These are phyloP conservation scores for Onthophagus sagittarius DNA, from an alignment of 2,888 invertebrate genomes.

Conservation along the genomic window DNA sequence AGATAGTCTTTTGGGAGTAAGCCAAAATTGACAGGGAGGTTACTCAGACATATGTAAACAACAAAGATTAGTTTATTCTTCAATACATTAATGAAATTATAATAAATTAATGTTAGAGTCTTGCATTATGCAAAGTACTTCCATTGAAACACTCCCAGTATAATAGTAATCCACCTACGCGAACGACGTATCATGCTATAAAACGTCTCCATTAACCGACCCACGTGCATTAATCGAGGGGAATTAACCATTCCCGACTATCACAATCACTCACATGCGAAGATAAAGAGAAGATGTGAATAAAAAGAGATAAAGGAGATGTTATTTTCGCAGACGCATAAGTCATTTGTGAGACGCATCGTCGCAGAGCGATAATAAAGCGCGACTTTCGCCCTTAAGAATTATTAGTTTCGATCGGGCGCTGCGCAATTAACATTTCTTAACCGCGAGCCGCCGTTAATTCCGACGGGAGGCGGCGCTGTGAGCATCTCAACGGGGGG, in stretches of 20 bases:
- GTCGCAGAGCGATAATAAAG: constrained; percentile 1
- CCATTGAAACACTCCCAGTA: not conserved
- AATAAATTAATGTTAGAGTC: not conserved
- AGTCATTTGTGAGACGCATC: not conserved
- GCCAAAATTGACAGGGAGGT: no score
- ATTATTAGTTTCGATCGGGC: constrained; percentile 11
- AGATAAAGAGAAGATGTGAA: not conserved
- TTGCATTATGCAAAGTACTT: not conserved
- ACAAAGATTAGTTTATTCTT: no score
- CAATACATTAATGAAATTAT: not conserved
- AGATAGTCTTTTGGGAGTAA: no score
- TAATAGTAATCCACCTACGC: not conserved
- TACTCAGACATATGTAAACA: no score
- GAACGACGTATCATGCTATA: not conserved
- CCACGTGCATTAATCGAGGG: not conserved
- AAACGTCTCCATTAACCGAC: not conserved
- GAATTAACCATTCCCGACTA: not conserved
- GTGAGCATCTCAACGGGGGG: not conserved
- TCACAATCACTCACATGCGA: not conserved
- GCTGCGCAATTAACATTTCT: constrained; percentile 12
- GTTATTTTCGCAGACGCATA: not conserved
- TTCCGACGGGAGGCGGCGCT: not conserved
- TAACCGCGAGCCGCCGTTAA: constrained; percentile 1
- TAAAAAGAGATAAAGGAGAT: not conserved
- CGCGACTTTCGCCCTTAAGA: constrained; percentile 7